Evolutionary conservation across 2,113 vertebrate species (phyloP).

Genomic region (Cyrtonyx montezumae): DNA sequence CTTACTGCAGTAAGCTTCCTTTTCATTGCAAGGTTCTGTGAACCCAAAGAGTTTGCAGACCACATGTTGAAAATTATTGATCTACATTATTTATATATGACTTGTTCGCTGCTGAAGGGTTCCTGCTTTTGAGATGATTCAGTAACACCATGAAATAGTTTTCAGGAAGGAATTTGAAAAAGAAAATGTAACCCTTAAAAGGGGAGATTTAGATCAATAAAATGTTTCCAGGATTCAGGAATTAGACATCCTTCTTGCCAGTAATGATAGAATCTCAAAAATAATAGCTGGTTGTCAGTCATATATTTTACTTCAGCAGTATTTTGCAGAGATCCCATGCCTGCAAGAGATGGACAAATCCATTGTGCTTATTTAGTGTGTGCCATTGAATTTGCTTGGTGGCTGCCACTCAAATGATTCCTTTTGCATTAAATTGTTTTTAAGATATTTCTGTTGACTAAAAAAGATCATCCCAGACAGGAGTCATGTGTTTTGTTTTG

Average conservation of each 20-base stretch:
- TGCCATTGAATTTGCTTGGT: neutral
- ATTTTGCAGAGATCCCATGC: neutral
- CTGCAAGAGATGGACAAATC: neutral
- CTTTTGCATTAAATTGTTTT: neutral
- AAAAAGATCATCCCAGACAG: neutral
- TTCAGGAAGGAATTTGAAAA: conserved; percentile 26
- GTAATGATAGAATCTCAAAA: neutral
- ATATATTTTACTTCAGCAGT: neutral
- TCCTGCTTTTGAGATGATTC: conserved; percentile 55
- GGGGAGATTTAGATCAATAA: neutral
- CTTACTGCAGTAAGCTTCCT: conserved; percentile 41
- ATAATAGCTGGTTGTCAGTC: neutral
- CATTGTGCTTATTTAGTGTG: neutral
- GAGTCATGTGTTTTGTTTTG: neutral
- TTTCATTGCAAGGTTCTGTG: conserved; percentile 12
- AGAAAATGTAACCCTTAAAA: neutral
- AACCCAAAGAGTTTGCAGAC: conserved; percentile 49
- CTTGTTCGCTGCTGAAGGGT: conserved; percentile 35
- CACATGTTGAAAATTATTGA: conserved; percentile 63
- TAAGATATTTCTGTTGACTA: neutral
- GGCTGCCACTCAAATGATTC: neutral
- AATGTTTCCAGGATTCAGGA: neutral
- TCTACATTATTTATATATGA: conserved; percentile 61
- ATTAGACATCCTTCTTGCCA: neutral
- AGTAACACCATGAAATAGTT: conserved; percentile 22